Conservation (phyloP, 2,888 invertebrate genomes). For the Drosophila kuntzei region DNA sequence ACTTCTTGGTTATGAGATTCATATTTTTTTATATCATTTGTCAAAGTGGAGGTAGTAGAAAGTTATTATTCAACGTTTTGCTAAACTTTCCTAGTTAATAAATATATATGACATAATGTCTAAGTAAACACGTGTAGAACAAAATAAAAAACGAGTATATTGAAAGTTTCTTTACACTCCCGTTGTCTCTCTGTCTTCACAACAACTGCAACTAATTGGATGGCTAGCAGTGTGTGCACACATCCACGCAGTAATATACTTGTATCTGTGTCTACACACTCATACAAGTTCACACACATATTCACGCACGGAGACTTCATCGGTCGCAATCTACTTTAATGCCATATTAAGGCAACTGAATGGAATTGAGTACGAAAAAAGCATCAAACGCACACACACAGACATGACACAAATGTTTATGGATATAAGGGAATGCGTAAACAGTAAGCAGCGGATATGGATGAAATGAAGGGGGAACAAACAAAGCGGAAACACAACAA, state of each 20-base stretch:
- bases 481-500: conserved; percentile 60
- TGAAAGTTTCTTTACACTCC: conserved; percentile 1
- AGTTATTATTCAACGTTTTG: background rate
- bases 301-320: conserved; percentile 29
- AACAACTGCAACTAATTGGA: conserved; percentile 48
- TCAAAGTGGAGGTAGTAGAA: background rate
- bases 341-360: conserved; percentile 65
- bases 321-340: conserved; percentile 68
- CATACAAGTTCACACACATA: background rate
- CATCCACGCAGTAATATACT: conserved; percentile 4
- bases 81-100: background rate
- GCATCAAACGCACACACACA: conserved; percentile 19
- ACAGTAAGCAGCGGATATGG: conserved; percentile 41
- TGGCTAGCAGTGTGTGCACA: conserved; percentile 36
- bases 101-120: background rate
- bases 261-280: background rate
- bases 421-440: conserved; percentile 56
- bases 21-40: background rate
- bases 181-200: background rate
- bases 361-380: conserved; percentile 64
- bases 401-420: conserved; percentile 20
- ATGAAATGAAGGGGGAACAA: background rate
- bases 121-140: background rate
- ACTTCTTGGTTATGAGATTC: background rate
- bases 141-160: too few relatives aligned